Evolutionary conservation across 2,113 vertebrate genomes (phyloP).

Genomic region (Pardalotus punctatus): DNA sequence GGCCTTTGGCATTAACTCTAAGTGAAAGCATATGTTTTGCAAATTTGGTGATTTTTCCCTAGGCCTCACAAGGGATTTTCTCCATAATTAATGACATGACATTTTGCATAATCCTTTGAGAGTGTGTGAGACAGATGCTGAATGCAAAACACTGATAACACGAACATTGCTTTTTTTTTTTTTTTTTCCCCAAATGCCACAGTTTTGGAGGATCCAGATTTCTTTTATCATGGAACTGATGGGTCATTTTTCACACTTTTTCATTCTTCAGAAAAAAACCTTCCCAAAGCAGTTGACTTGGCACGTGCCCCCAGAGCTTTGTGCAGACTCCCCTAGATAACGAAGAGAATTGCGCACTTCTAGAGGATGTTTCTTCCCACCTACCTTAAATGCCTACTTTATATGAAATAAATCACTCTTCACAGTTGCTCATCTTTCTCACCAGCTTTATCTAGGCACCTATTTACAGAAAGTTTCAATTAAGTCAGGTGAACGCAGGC

Average conservation of each 20-base stretch:
- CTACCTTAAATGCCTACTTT: background rate
- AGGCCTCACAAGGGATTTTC: background rate
- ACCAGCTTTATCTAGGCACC: background rate
- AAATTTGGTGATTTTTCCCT: background rate
- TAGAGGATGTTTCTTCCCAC: background rate
- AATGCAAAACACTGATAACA: constrained; percentile 39
- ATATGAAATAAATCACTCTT: background rate
- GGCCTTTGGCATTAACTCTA: background rate
- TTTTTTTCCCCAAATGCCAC: background rate
- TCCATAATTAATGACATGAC: constrained; percentile 24
- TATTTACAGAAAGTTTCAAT: background rate
- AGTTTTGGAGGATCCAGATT: constrained; percentile 1
- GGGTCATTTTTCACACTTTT: constrained; percentile 31
- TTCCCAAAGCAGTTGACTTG: background rate
- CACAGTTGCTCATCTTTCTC: background rate
- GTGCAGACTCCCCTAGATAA: background rate
- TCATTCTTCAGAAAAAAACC: background rate
- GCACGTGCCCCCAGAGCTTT: background rate
- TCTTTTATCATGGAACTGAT: background rate
- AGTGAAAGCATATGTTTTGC: constrained; percentile 11
- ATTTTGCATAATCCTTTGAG: constrained; percentile 39
- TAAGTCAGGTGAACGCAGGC: background rate
- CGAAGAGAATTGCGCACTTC: background rate
- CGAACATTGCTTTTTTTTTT: background rate
- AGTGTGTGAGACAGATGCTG: constrained; percentile 47